These are phyloP conservation scores for Etheostoma perlongum DNA, from an alignment of 2,797 vertebrate species.

Conservation along the genomic window DNA sequence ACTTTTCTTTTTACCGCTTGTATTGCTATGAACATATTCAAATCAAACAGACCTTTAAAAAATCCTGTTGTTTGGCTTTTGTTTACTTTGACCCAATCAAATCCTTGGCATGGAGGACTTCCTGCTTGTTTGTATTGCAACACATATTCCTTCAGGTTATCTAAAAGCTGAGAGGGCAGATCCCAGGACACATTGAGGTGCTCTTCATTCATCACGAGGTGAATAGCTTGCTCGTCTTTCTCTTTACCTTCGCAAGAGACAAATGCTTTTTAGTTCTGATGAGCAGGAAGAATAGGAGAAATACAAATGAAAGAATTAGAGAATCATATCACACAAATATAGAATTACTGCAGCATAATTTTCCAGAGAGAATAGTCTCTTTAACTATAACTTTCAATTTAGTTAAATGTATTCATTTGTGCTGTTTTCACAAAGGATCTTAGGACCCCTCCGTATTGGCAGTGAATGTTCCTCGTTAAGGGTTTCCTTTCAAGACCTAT, in stretches of 20 bases:
- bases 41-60: constrained; percentile 74
- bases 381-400: no score
- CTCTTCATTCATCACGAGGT: constrained; percentile 42
- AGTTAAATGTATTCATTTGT: no score
- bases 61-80: constrained; percentile 34
- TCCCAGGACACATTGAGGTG: constrained; percentile 77
- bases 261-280: constrained; percentile 28
- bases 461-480: no score
- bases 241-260: constrained; percentile 50
- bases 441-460: background rate
- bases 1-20: background rate
- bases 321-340: background rate
- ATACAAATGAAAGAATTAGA: background rate
- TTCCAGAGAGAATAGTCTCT: no score
- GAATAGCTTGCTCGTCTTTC: constrained; percentile 13
- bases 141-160: constrained; percentile 72
- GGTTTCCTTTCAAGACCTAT: background rate
- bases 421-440: no score
- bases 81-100: constrained; percentile 81
- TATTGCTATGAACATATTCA: background rate
- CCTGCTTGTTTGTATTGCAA: constrained; percentile 77
- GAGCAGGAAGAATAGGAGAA: background rate
- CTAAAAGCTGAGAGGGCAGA: background rate
- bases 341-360: no score
- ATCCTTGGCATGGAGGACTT: constrained; percentile 27